These are phyloP conservation scores for Megaptera novaeangliae DNA, from an alignment of 2,113 vertebrate species.

Conservation along the genomic window DNA sequence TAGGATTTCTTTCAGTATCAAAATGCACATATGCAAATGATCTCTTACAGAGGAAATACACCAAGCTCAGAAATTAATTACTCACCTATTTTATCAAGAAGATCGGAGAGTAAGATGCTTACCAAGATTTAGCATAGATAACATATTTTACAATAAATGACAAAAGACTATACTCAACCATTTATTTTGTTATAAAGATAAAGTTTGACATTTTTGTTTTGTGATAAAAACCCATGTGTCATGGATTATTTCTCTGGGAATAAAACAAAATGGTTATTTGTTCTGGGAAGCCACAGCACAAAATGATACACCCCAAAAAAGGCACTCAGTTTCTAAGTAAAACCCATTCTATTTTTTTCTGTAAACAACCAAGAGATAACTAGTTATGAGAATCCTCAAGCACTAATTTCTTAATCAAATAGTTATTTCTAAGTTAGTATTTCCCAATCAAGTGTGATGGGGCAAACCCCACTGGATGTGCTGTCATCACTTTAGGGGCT, in stretches of 20 bases:
- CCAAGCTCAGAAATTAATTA: conserved; percentile 54
- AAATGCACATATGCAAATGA: conserved; percentile 62
- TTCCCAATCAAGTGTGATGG: neutral
- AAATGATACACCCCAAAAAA: conserved; percentile 5
- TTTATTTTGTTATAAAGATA: conserved; percentile 65
- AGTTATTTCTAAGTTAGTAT: conserved; percentile 18
- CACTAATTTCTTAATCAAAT: conserved; percentile 41
- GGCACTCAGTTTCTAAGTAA: conserved; percentile 55
- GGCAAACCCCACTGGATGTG: neutral
- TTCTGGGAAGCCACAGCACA: conserved; percentile 54
- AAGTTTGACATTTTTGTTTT: conserved; percentile 50
- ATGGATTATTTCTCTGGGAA: conserved; percentile 59
- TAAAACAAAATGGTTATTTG: conserved; percentile 43
- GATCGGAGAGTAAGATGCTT: neutral
- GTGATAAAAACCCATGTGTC: conserved; percentile 55
- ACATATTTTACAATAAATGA: conserved; percentile 53
- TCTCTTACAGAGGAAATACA: conserved; percentile 32
- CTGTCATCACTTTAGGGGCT: neutral
- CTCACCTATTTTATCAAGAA: conserved; percentile 45
- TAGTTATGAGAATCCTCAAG: conserved; percentile 11
- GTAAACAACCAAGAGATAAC: conserved; percentile 30
- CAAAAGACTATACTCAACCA: conserved; percentile 16
- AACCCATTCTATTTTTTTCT: conserved; percentile 44
- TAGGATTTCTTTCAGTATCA: conserved; percentile 63
- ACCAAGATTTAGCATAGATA: conserved; percentile 41